Base-by-base conservation (phyloP, 2,888 invertebrate genomes). In the Oligia strigilis region DNA sequence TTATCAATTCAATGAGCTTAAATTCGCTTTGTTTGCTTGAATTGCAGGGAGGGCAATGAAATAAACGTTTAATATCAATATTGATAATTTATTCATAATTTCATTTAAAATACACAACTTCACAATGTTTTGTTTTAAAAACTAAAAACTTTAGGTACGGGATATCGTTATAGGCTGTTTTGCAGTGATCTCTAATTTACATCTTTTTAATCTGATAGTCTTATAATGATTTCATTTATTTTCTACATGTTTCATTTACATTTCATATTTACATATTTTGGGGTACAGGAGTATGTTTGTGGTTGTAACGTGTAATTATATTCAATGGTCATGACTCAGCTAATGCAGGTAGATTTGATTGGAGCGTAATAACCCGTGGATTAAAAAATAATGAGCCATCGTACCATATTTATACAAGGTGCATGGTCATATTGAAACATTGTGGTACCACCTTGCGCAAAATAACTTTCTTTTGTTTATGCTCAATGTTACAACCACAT, bases 1-100 rank as follows among this genome's bases (percentile, higher is more conserved):
- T 82, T 87, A 82, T 81, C 76, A 79, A 83, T 83, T 87, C 81
- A 85, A 84, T 85, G 88, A 73, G 60, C 72, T 82, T 75, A 46
- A 72, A 75, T 81, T 62, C 17, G 71, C 71, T 62, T 77, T 76
- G 49, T 36, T 58, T 5, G 36, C 58, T 23, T 1, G 9, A 49
- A 49, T 43, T n/a, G 14, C 75, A 64, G 72, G 75, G 72, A 60
- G 23, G 58, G 43, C 83, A 85, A 84, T 84, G 65, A 94, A 94
- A 93, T 93, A 87, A 87, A 88, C 88, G 85, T 92, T 91, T 94
- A 96, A 96, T 97, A 97, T 97, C 97, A 97, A 96, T 97, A 96
- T 96, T 96, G 96, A 97, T 97, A 96, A 96, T 97, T 97, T 97
- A 97, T 96, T 97, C 96, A 97, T 97, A 97, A 96, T 96, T 97